phyloP scores from a whole-genome alignment of 1,140 invertebrate genomes.

The Euura saliciscinereae region DNA sequence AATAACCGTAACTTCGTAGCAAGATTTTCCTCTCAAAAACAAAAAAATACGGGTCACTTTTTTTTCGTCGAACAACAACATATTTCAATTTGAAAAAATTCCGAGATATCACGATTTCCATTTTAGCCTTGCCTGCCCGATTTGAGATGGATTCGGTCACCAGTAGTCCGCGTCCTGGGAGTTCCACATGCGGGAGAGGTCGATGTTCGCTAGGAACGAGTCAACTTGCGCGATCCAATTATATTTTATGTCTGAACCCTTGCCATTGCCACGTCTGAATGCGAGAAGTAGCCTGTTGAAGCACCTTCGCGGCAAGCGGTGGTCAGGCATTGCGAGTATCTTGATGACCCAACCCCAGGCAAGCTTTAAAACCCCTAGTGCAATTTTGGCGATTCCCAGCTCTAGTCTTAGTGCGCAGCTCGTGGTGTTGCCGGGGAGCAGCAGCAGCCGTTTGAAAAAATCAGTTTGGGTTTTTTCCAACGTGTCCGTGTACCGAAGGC shows the following conservation, averaged over 20 bases:
- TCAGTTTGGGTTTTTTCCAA: slow-evolving; percentile 6
- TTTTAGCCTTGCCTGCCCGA: no score
- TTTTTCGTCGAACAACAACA: no score
- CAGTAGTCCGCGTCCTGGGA: neutral
- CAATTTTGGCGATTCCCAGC: slow-evolving; percentile 6
- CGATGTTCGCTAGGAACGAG: neutral
- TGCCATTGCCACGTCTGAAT: neutral
- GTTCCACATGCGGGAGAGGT: neutral
- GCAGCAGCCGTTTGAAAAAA: slow-evolving; percentile 18
- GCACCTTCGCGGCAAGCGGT: slow-evolving; percentile 13
- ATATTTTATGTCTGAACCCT: slow-evolving; percentile 1
- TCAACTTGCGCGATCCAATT: slow-evolving; percentile 19
- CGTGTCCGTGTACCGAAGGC: slow-evolving; percentile 5
- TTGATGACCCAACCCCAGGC: slow-evolving; percentile 9
- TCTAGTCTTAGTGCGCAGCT: neutral
- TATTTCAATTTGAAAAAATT: no score
- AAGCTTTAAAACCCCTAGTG: slow-evolving; percentile 1
- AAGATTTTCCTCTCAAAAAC: no score
- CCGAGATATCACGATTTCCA: no score
- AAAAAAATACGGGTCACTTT: no score
- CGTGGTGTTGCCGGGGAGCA: slow-evolving; percentile 4
- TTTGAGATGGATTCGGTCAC: no score
- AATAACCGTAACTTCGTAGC: no score
- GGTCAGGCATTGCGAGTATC: slow-evolving; percentile 12
- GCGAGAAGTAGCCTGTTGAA: slow-evolving; percentile 7